Percentiles rank a stretch among this genome's conserved stretches.
Evolutionary conservation across 2,797 vertebrate species (phyloP).

Genomic region (Valencia hispanica): DNA sequence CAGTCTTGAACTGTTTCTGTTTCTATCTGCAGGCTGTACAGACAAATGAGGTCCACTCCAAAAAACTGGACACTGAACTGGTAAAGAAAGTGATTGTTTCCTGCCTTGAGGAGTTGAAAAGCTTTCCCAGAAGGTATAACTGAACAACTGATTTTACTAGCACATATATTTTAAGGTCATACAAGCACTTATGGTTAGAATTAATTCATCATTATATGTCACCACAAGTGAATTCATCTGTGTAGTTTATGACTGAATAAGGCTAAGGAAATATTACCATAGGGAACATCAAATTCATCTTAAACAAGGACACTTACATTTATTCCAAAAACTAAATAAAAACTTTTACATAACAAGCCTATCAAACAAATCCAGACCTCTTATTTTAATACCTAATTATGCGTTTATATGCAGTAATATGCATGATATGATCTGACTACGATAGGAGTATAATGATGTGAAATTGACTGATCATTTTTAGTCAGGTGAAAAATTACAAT

Average conservation of each 20-base stretch:
- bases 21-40: constrained; percentile 76
- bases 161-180: background rate
- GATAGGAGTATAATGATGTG: too few species aligned
- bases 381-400: background rate
- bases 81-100: constrained; percentile 70
- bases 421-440: too few species aligned
- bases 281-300: background rate
- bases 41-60: constrained; percentile 53
- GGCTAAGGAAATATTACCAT: background rate
- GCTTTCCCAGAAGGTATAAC: constrained; percentile 84
- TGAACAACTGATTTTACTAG: background rate
- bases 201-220: background rate
- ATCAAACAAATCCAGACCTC: too few species aligned
- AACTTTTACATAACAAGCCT: background rate
- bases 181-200: background rate
- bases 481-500: too few species aligned
- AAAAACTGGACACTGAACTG: constrained; percentile 80
- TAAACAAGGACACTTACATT: background rate
- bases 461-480: too few species aligned
- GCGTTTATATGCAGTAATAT: too few species aligned
- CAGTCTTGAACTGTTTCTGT: accelerated
- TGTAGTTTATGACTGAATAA: background rate
- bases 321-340: background rate
- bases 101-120: constrained; percentile 79
- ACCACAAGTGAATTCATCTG: background rate